Evolutionary conservation across 2,113 vertebrate genomes (phyloP).

Genomic region (Pipra filicauda): DNA sequence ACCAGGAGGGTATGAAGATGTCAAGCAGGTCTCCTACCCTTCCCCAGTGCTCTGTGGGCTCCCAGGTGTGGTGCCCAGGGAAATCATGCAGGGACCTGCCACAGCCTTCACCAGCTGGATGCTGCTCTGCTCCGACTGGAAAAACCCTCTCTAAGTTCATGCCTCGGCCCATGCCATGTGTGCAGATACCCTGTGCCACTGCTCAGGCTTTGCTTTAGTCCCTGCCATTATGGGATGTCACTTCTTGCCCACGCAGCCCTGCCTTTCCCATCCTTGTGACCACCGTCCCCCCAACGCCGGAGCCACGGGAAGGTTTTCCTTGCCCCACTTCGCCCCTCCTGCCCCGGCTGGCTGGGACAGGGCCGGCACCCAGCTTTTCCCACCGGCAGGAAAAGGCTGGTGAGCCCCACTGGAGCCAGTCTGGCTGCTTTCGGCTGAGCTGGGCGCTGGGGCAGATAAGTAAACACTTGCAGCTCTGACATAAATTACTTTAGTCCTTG

Average conservation of each 20-base stretch:
- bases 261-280: not conserved
- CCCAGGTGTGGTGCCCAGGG: not conserved
- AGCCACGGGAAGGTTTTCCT: not conserved
- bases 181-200: not conserved
- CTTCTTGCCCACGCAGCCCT: not conserved
- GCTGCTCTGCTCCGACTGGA: not conserved
- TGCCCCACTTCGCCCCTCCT: not conserved
- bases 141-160: not conserved
- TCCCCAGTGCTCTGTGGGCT: accelerated
- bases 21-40: not conserved
- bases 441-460: constrained; percentile 84
- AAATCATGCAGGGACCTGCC: not conserved
- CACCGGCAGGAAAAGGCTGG: constrained; percentile 68
- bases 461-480: constrained; percentile 85
- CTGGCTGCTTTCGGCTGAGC: constrained; percentile 77
- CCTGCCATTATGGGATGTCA: not conserved
- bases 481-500: constrained; percentile 91
- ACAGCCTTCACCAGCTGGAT: not conserved
- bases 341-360: not conserved
- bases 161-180: accelerated
- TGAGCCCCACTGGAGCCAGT: constrained; percentile 78
- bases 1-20: not conserved
- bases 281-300: accelerated
- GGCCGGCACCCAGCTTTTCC: constrained; percentile 31
- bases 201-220: not conserved